Base-by-base conservation (phyloP, 2,888 invertebrate species). In the Agapostemon virescens region DNA sequence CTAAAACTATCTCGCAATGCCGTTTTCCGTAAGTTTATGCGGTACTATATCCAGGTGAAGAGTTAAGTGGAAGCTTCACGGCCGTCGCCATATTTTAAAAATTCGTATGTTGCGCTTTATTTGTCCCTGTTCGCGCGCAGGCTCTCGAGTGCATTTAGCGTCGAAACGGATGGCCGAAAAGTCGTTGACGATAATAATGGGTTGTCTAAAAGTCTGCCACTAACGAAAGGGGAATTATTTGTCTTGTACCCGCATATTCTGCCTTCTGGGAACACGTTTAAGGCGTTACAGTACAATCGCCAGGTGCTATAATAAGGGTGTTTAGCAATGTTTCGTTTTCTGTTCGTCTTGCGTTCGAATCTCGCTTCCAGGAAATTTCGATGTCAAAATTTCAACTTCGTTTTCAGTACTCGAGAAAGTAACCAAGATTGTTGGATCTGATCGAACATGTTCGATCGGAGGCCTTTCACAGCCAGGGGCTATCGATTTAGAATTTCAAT, bases 241-340 rank as follows among this genome's bases (percentile, higher is more conserved):
- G 61, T 55, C 26, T 17, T 55, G 26, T 61, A 33, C 61, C 61
- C 61, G 61, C 33, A 61, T 61, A 30, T 30, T 20, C 9, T 1
- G 20, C 9, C 26, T 26, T 2, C 33, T 9, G 61, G 30, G 9
- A 33, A 26, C 55, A 26, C 26, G 15, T 13, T 26, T 20, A 36
- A 63, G 9, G n/a, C 63, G 63, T 36, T 36, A n/a, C n/a, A n/a
- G 42, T 52, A 69, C 66, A 55, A 69, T 69, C 17, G 40, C 30
- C 67, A 30, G 42, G 23, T 40, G 42, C n/a, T 17, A 33, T 13
- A 58, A 23, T n/a, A 7, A 67, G 68, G 58, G 36, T 33, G 49
- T 40, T 66, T 66, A 26, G 20, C 33, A 33, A 61, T 20, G 33
- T 61, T 61, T 33, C 33, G 20, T 3, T 20, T 58, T 2, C 30